Base-by-base conservation (phyloP, 2,888 invertebrate species). In the Drosophila quinaria region DNA sequence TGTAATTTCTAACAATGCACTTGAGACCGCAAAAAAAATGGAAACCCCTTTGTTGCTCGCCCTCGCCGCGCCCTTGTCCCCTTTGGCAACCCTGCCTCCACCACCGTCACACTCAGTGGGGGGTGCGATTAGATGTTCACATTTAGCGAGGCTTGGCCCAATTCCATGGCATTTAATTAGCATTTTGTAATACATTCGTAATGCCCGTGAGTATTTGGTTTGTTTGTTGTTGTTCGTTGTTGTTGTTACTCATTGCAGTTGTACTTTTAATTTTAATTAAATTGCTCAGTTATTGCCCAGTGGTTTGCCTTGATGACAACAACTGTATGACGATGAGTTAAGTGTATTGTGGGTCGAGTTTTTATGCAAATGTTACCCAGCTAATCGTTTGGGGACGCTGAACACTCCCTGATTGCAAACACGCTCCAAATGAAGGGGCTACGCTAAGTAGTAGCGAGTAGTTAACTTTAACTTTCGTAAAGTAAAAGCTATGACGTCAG, bases 141-240 rank as follows among this genome's bases (percentile, higher is more conserved):
- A 77, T 74, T 80, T 31, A 64, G 66, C 58, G 50, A 81, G 87
- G 83, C 81, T 84, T 84, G 84, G 73, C 84, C 83, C 86, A 84
- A 70, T 87, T 84, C 63, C 70, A 76, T 68, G 69, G 59, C 76
- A 84, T 86, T 84, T 88, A 88, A 84, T 84, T 84, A 84, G 86
- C 84, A 87, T 85, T 87, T 83, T 85, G 83, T 87, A 87, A 80
- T 82, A 85, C 83, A 87, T 80, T 88, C 64, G 86, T 68, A 78
- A 82, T 86, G 54, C 88, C 74, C 83, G 54, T 76, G 88, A 66
- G 83, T 71, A 87, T 85, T 85, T 68, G 59, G 52, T 65, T 47
- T 35, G 74, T 17, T 22, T 56, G 31, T 37, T 54, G 49, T 59
- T 33, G 19, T 50, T 35, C 15, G 39, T 64, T 62, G 65, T 46